Evolutionary conservation across 2,888 invertebrate species (phyloP), one percentile per base, ranked within the genome.

Genomic region (Cheilosia scutellata): DNA sequence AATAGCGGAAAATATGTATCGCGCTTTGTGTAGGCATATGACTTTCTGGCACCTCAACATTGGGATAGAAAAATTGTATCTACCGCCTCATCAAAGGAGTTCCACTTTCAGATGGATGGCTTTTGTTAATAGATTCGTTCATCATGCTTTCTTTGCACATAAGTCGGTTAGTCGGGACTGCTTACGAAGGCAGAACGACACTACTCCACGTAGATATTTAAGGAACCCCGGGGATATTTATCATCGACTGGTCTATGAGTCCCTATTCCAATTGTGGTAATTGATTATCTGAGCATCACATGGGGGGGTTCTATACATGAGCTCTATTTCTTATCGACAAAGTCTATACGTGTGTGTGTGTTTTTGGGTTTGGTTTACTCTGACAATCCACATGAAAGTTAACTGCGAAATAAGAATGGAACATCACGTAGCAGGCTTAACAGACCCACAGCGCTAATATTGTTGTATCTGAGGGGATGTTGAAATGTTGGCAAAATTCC

Each of bases 341-440:
- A 9, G 13, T 53, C 0, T 60, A 44, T 42, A 20, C 20, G 20
- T 70, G 58, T 58, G 1, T 25, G 51, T 58, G 42, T 57, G 57
- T 53, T 51, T 7, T 55, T 13, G 33, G 55, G 16, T 7, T 55
- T 33, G 29, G 37, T 37, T 55, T 6, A 16, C 53, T 53, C 51
- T n/a, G 37, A 13, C 33, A 65, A 57, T 29, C 29, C 57, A 33
- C 25, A 53, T 68, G 53, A 57, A 78, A 40, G 65, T 44, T 65
- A 60, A 74, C 58, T 53, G 31, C 29, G 47, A 78, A 74, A 63
- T 37, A 27, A 33, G 65, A 72, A 44, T 72, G 57, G 65, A 80
- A 53, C 74, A 80, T 80, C 79, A 80, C 74, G 79, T 80, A 74
- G 42, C 47, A 44, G 44, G 66, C 66, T 74, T 74, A 80, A 74